These are phyloP conservation scores for Papilio glaucus DNA, from an alignment of 1,140 invertebrate genomes.

Conservation along the genomic window DNA sequence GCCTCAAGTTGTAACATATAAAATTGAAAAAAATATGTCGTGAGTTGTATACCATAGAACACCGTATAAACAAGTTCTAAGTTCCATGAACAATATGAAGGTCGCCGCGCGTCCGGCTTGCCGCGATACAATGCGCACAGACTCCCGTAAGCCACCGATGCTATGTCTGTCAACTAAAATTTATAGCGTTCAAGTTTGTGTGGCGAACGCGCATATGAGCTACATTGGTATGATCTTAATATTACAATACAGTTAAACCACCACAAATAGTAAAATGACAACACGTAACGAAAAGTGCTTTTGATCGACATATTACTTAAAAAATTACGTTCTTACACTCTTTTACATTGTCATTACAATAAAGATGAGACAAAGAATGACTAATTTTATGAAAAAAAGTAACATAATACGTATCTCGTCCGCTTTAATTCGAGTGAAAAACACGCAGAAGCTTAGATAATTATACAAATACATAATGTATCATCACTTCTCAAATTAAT, in stretches of 20 bases:
- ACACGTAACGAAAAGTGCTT: too few species aligned
- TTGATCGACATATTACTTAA: too few species aligned
- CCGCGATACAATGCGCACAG: neutral
- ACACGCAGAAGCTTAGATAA: too few species aligned
- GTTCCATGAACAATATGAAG: slow-evolving; percentile 23
- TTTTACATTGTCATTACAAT: too few species aligned
- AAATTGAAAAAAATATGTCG: neutral
- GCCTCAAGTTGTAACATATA: neutral
- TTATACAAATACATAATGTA: too few species aligned
- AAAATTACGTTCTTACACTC: too few species aligned
- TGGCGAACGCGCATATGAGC: neutral
- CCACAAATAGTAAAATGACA: too few species aligned
- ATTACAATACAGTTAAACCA: neutral
- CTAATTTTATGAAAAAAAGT: too few species aligned
- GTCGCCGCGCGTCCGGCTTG: slow-evolving; percentile 1
- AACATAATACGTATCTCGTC: too few species aligned
- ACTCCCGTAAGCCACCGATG: neutral
- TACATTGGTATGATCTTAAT: neutral
- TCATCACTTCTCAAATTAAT: too few species aligned
- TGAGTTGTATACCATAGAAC: neutral
- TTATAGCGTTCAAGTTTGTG: neutral
- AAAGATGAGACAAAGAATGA: too few species aligned
- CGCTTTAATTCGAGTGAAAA: too few species aligned
- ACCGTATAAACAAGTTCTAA: slow-evolving; percentile 20
- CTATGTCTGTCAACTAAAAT: neutral